Base-by-base conservation (phyloP, 1,140 invertebrate genomes). In the Aphidius ervi region DNA sequence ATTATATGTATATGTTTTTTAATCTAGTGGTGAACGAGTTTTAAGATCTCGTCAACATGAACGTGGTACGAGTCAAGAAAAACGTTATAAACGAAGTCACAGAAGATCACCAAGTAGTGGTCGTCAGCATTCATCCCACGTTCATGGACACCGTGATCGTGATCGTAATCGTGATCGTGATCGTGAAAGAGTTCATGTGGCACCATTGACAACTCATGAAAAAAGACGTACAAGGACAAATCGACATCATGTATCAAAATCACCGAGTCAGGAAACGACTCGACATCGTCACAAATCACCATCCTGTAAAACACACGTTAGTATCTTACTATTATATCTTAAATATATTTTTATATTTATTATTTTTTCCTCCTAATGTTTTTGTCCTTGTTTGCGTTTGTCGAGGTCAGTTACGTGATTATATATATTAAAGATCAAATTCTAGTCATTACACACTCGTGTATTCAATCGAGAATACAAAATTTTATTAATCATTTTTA, bases 21-120 rank as follows among this genome's bases (percentile, higher is more conserved):
- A 61, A 31, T 82, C 58, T 74, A 86, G 84, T 64, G 84, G 83
- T 56, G 84, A 85, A 70, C 77, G 85, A 61, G 82, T 82, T 41
- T 75, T 86, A 66, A 78, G 85, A 58, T 84, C 83, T 1, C 77
- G 84, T 16, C 81, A 84, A 53, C 84, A 86, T 72, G 84, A 86
- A 60, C 78, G 84, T 9, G 84, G 84, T 9, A 84, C 83, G 0
- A 85, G 81, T 56, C 82, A 82, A 43, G 85, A 86, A 66, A 77
- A 84, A 4, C 82, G 85, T 6, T 86, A 85, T 74, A 86, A 86
- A 57, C 79, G 85, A 7, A 85, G 83, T 58, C 81, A 85, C 67
- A 78, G 84, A 10, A 77, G 84, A 56, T 86, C 85, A 20, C 84
- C 84, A 5, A 84, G 83, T 40, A 83, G 82, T 65, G 80, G 81